Conservation (phyloP, 2,888 invertebrate genomes). For the Stenotaenia linearis region DNA sequence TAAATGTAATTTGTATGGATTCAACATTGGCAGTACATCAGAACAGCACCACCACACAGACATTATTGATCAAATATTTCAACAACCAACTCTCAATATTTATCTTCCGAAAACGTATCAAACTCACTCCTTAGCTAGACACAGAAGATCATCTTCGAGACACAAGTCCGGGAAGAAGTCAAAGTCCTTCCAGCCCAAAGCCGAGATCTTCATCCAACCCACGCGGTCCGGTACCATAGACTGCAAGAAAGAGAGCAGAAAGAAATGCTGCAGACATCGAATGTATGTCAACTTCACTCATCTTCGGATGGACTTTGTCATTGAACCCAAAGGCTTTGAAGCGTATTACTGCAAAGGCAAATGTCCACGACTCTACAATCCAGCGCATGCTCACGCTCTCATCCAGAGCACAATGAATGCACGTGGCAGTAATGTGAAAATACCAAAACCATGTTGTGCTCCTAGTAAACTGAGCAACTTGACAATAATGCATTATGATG, state of each 20-base stretch:
- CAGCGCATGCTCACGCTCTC: constrained; percentile 64
- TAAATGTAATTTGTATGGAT: not conserved
- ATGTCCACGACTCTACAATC: constrained; percentile 62
- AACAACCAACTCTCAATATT: not conserved
- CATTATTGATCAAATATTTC: not conserved
- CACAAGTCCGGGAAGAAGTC: not conserved
- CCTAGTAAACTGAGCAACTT: constrained; percentile 61
- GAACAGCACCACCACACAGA: not conserved
- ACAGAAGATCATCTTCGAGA: not conserved
- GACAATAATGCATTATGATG: constrained; percentile 61
- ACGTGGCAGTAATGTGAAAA: constrained; percentile 42
- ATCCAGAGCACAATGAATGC: constrained; percentile 63
- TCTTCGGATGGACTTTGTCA: constrained; percentile 59
- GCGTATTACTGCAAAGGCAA: constrained; percentile 65
- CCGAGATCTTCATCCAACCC: not conserved
- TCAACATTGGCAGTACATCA: not conserved
- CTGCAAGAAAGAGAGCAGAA: constrained; percentile 50
- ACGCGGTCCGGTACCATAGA: constrained; percentile 46
- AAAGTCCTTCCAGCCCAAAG: not conserved
- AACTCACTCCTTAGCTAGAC: not conserved
- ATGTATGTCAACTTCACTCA: constrained; percentile 62
- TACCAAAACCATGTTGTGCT: constrained; percentile 62
- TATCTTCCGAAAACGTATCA: not conserved
- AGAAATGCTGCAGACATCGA: constrained; percentile 59
- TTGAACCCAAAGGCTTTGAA: constrained; percentile 64